Evolutionary conservation across 2,113 vertebrate genomes (phyloP), one percentile per base, ranked within the genome.

Genomic region (Psilopsiagon aurifrons): DNA sequence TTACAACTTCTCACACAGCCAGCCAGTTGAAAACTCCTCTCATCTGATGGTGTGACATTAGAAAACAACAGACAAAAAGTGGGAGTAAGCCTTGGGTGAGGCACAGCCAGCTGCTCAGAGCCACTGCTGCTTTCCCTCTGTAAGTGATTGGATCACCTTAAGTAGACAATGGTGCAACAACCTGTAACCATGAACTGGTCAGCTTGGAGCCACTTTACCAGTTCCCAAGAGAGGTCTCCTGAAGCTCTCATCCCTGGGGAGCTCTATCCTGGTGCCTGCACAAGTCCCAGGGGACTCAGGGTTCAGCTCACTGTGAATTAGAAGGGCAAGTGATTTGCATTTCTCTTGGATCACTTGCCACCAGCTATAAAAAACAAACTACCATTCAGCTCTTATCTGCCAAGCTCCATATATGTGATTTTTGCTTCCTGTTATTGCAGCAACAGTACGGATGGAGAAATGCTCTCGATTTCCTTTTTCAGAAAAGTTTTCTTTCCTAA

Each of bases 401-500:
- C 94, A 88, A 97, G 93, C 88, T 97, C 95, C 92, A 97, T 97
- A 98, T 98, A 97, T 97, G 97, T 88, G 97, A 96, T 97, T 97
- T 97, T 97, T 94, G 93, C 91, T 98, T 98, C 98, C 98, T 98
- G 98, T 98, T 98, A 97, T 98, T 98, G 97, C 97, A 96, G 95
- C 64, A 94, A 93, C 69, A 0, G 47, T 91, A 91, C 94, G 96
- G 97, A 97, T 97, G 97, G 97, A 98, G 97, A 97, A 98, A 98
- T 18, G 79, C 91, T 98, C 95, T 96, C 83, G 62, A 97, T 98
- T 98, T 98, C 98, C 98, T 98, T 97, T 97, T 97, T 94, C 92
- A 95, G 92, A 87, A 87, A 95, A 96, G 96, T 97, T 98, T 97
- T 98, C 97, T 97, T 97, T 97, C 92, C 97, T 95, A 98, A 98